Evolutionary conservation across 2,113 vertebrate genomes (phyloP), one percentile per base, ranked within the genome.

Genomic region (Candoia aspera): DNA sequence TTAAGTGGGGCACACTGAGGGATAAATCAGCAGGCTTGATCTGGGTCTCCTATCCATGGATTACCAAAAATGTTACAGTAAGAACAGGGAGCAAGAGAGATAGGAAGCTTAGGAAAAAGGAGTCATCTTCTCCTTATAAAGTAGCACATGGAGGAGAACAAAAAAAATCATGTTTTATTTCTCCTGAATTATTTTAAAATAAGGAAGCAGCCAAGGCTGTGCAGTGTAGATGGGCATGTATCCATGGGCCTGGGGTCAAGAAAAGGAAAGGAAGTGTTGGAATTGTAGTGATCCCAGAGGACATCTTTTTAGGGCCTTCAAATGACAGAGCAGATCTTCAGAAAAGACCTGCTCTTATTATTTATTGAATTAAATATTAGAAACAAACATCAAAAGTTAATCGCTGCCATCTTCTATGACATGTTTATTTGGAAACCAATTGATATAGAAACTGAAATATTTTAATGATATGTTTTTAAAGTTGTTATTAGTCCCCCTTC

Each of bases 361-460:
- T 62, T 92, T 86, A 94, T 96, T 95, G 96, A 97, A 95, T 95
- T 96, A 96, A 96, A 96, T 84, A 92, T 94, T 60, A 91, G 83
- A 95, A 94, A 86, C 93, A 94, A 94, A 91, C 90, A 92, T 93
- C 33, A 79, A 84, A 89, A 96, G 58, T 94, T 95, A 92, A 96
- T 91, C 91, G 73, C 91, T 89, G 54, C 59, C 92, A 93, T 96
- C 95, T 95, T 92, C 85, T 91, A 62, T 92, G 13, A 0, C 93
- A 53, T 94, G 21, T 92, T 96, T 95, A 88, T 94, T 92, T 93
- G 94, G 90, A 84, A 91, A 91, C 86, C 93, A 95, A 95, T 92
- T 92, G 62, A 92, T 8, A 8, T 89, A 91, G 85, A 96, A 94
- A 10, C 64, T 93, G 89, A 94, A 95, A 92, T 90, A 88, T 93